Conservation (phyloP, 2,888 invertebrate species). For the Leptopterna dolabrata region DNA sequence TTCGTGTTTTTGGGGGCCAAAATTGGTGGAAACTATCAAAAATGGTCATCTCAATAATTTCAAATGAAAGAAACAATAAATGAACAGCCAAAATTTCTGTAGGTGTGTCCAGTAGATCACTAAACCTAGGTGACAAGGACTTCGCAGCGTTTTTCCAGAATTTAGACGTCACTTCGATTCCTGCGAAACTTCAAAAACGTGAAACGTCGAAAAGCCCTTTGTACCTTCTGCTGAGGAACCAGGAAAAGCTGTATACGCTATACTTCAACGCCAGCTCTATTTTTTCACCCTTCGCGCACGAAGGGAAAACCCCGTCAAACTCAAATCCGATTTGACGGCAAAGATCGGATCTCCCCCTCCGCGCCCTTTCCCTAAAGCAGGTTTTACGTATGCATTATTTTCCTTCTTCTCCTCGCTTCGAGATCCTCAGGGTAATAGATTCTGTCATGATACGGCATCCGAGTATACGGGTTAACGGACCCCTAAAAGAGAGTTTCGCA, state of each 20-base stretch:
- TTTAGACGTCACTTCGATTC: too few species aligned
- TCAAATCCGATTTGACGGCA: conserved; percentile 22
- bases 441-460: conserved; percentile 18
- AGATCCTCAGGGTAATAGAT: conserved; percentile 5
- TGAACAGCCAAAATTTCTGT: too few species aligned
- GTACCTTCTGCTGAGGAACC: not conserved
- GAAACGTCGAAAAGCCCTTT: too few species aligned
- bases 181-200: too few species aligned
- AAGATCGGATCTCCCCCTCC: not conserved
- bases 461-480: not conserved
- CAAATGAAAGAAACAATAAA: too few species aligned
- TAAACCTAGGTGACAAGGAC: too few species aligned
- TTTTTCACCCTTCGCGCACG: not conserved
- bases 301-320: not conserved
- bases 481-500: not conserved
- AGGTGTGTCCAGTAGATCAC: too few species aligned
- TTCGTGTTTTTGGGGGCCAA: too few species aligned
- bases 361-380: not conserved
- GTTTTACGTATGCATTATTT: conserved; percentile 35
- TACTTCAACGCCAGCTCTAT: not conserved
- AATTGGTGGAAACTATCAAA: too few species aligned
- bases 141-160: too few species aligned
- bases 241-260: not conserved
- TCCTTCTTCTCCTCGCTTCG: not conserved
- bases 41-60: too few species aligned